Percentiles rank a stretch among this genome's conserved stretches.
Evolutionary conservation across 2,797 vertebrate species (phyloP).

Genomic region (Presbytis comata): DNA sequence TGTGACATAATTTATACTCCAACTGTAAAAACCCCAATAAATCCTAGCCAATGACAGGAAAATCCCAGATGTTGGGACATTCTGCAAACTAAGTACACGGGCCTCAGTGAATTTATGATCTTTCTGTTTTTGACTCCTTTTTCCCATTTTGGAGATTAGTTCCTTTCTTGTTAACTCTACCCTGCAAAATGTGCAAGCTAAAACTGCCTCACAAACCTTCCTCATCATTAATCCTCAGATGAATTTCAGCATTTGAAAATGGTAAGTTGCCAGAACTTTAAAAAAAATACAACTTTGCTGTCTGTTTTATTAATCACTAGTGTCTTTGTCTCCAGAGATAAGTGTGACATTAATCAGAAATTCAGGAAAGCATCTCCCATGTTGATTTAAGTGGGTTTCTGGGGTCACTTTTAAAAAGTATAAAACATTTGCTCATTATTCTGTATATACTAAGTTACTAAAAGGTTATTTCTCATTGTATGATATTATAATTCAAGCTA

Average conservation of each 20-base stretch:
- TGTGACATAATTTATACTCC: conserved; percentile 39
- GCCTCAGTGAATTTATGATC: conserved; percentile 33
- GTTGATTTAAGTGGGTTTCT: conserved; percentile 48
- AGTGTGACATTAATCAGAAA: conserved; percentile 44
- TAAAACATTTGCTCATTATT: conserved; percentile 39
- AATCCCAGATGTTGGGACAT: not conserved
- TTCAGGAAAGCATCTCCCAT: conserved; percentile 28
- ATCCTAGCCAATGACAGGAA: conserved; percentile 27
- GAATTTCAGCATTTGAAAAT: conserved; percentile 53
- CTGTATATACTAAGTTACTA: not conserved
- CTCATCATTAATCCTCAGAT: conserved; percentile 57
- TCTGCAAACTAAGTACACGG: not conserved
- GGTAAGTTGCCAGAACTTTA: conserved; percentile 40
- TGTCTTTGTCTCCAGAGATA: conserved; percentile 38
- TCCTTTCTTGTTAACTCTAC: conserved; percentile 37
- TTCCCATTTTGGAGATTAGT: not conserved
- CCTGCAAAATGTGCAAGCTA: conserved; percentile 16
- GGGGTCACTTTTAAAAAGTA: conserved; percentile 23
- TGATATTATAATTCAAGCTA: conserved; percentile 26
- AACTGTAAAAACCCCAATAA: conserved; percentile 48
- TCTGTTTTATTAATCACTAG: conserved; percentile 59
- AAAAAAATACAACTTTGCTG: not conserved
- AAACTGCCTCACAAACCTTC: conserved; percentile 7
- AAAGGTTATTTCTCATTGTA: conserved; percentile 43
- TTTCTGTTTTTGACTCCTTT: not conserved